These are phyloP conservation scores for Diploptera punctata DNA, from an alignment of 2,888 invertebrate genomes.

Conservation along the genomic window DNA sequence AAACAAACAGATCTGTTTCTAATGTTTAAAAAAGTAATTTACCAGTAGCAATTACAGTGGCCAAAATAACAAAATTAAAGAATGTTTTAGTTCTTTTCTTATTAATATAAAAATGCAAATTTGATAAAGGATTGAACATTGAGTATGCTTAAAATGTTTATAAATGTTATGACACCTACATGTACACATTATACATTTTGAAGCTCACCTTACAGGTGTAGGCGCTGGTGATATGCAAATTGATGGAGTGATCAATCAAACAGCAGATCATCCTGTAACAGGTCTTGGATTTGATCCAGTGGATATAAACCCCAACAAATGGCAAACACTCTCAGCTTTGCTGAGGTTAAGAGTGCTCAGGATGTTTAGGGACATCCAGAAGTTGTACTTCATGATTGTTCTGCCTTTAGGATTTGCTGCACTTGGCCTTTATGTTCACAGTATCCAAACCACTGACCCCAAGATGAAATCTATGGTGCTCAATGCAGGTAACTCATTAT, in stretches of 20 bases:
- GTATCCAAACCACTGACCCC: slow-evolving; percentile 67
- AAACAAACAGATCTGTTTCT: no score
- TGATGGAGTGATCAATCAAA: slow-evolving; percentile 21
- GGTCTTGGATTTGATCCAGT: slow-evolving; percentile 68
- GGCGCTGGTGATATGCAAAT: slow-evolving; percentile 21
- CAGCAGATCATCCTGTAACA: slow-evolving; percentile 58
- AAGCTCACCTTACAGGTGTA: not conserved
- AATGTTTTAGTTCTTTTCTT: no score
- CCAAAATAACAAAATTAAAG: no score
- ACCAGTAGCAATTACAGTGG: no score
- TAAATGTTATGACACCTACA: no score
- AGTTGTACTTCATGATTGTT: slow-evolving; percentile 76
- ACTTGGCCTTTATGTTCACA: slow-evolving; percentile 69
- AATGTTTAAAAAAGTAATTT: no score
- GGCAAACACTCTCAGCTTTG: slow-evolving; percentile 71
- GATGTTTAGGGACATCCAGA: slow-evolving; percentile 72
- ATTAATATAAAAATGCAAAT: no score
- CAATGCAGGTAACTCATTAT: slow-evolving; percentile 60
- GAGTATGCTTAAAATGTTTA: no score
- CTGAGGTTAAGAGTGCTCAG: slow-evolving; percentile 69
- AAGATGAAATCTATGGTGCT: slow-evolving; percentile 68
- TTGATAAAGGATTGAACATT: no score
- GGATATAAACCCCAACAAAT: slow-evolving; percentile 66
- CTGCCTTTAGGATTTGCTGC: slow-evolving; percentile 73
- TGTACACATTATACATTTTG: not conserved